Base-by-base conservation (phyloP, 2,797 vertebrate species). In the Gambusia yucatana region DNA sequence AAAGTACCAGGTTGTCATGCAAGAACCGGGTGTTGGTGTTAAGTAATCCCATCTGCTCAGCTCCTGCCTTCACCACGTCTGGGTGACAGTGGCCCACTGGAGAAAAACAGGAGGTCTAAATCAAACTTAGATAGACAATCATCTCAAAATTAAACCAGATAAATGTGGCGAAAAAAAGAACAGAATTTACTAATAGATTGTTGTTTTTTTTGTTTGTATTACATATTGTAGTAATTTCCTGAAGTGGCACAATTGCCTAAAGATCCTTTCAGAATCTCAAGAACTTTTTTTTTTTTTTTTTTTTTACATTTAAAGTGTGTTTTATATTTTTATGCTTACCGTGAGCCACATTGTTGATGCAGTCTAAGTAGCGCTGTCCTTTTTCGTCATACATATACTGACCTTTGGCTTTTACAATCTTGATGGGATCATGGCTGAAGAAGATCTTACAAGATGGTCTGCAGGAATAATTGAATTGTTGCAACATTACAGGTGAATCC, bases 261-360 rank as follows among this genome's bases (percentile, higher is more conserved):
- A 30, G 43, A 47, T 5, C 52, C 3, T 73, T 50, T 33, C 3
- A 50, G 4, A 36, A 52, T 36, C 30, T 11, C 36, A 36, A 48
- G 28, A 44, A 44, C 9, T 33, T 2, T 55, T 55, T 55, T 25
- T 55, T 55, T 22, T 55, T 55, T 22, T 30, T 30, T 13, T 2
- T 36, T 47, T 28, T 65, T 30, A 3, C 5, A 28, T 43, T 46
- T 52, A 41, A 13, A n/a, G 5, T 43, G 36, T 50, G 71, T 11
- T 46, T 33, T 25, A 59, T 33, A 10, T 78, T 30, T 41, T 14
- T 11, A 70, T 36, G 55, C 87, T 95, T 95, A 99, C 98, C 98
- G 5, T 99, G 98, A 28, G 98, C 97, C 41, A 99, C 98, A 0
- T 99, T 99, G 95, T 99, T 99, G 93, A 99, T 98, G 92, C 98